Evolutionary conservation across 2,888 invertebrate genomes (phyloP).

Genomic region (Trachelus troglodyta): DNA sequence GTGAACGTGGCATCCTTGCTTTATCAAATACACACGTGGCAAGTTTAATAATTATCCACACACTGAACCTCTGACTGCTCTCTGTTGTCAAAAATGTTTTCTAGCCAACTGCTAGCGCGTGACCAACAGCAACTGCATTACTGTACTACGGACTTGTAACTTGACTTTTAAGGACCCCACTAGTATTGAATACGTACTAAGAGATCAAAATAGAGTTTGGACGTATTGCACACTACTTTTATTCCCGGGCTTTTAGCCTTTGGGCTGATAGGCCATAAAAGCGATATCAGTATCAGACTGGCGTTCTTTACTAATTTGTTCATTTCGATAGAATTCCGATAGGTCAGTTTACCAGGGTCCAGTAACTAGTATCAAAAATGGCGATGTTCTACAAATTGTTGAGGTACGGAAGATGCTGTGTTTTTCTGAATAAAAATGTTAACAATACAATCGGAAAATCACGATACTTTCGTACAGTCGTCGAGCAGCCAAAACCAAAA

Average conservation of each 20-base stretch:
- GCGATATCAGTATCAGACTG: not conserved
- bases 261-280: not conserved
- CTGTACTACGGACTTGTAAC: not conserved
- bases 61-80: not conserved
- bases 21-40: not conserved
- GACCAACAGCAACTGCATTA: not conserved
- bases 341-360: not conserved
- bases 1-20: not conserved
- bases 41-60: not conserved
- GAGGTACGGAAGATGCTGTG: conserved; percentile 34
- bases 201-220: not conserved
- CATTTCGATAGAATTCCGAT: not conserved
- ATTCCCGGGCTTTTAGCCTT: not conserved
- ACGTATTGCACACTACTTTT: not conserved
- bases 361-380: conserved; percentile 34
- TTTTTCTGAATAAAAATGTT: conserved; percentile 27
- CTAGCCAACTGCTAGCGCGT: not conserved
- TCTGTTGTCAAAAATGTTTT: not conserved
- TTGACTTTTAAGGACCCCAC: not conserved
- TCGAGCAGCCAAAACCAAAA: conserved; percentile 15
- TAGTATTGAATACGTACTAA: not conserved
- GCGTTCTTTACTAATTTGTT: not conserved
- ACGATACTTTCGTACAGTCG: conserved; percentile 16
- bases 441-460: conserved; percentile 17
- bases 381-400: conserved; percentile 46